Evolutionary conservation across 2,113 vertebrate species (phyloP).

Genomic region (Oreamnos americanus): DNA sequence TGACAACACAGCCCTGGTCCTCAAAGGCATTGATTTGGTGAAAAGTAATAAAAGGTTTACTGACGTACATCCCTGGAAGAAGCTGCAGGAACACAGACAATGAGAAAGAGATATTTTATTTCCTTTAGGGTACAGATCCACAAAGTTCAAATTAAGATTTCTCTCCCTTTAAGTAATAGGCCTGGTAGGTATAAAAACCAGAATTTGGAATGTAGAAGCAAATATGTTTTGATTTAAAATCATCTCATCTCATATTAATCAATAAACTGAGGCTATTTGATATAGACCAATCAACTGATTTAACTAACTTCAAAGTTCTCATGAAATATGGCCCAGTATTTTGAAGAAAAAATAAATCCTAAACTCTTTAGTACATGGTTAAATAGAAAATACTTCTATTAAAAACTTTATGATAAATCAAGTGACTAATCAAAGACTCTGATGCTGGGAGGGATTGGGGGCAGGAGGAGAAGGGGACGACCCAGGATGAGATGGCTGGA

Average conservation of each 20-base stretch:
- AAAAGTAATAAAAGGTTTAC: constrained; percentile 83
- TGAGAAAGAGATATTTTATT: neutral
- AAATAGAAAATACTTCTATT: constrained; percentile 30
- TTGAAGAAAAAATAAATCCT: constrained; percentile 33
- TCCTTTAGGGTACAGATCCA: neutral
- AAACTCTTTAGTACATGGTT: neutral
- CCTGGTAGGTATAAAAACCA: neutral
- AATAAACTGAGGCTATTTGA: neutral
- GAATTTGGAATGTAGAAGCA: neutral
- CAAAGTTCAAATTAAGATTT: neutral
- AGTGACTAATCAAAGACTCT: neutral
- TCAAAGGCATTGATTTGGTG: constrained; percentile 96
- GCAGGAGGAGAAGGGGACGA: no score
- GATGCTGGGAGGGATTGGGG: no score
- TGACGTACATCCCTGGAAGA: constrained; percentile 81
- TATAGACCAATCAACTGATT: neutral
- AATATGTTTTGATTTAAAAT: constrained; percentile 9
- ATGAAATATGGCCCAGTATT: neutral
- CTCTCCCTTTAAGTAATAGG: neutral
- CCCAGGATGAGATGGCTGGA: no score
- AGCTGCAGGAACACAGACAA: constrained; percentile 74
- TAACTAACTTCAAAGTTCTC: constrained; percentile 18
- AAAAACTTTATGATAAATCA: neutral
- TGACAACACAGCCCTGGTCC: constrained; percentile 86
- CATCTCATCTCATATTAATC: neutral